Percentiles rank a stretch among this genome's conserved stretches.
These are phyloP conservation scores for Peromyscus aztecus DNA, from an alignment of 2,797 vertebrate genomes.

Conservation along the genomic window DNA sequence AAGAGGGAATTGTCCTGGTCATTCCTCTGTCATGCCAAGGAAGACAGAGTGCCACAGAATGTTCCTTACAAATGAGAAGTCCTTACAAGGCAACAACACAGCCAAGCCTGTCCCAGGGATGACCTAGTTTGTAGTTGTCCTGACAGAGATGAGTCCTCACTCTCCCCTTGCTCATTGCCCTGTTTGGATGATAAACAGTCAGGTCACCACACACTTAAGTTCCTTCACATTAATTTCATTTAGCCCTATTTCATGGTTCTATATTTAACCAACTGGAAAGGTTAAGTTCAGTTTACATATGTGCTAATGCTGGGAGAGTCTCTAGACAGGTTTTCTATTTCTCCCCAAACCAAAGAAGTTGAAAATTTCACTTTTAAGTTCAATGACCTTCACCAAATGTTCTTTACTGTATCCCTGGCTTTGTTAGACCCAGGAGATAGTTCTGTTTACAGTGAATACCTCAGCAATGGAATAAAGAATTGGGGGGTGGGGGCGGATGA, in stretches of 20 bases:
- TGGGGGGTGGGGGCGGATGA: not conserved
- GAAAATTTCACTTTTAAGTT: not conserved
- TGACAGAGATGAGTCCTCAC: not conserved
- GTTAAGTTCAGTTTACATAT: not conserved
- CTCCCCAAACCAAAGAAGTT: not conserved
- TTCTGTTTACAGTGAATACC: too few species aligned
- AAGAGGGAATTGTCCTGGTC: too few species aligned
- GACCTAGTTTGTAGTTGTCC: not conserved
- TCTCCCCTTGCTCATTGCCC: not conserved
- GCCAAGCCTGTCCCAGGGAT: not conserved
- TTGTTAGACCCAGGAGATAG: not conserved
- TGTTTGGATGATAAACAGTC: not conserved
- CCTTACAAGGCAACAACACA: fast-evolving
- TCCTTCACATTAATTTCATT: not conserved
- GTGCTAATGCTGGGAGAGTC: not conserved
- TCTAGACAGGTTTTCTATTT: not conserved
- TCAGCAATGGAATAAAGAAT: too few species aligned
- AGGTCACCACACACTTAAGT: not conserved
- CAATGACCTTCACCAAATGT: not conserved
- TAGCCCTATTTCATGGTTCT: not conserved
- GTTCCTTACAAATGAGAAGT: not conserved
- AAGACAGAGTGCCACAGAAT: not conserved
- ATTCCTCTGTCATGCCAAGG: too few species aligned
- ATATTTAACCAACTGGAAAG: not conserved
- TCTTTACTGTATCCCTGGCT: not conserved